A percentile compares a stretch with the other conserved stretches of the same genome.
Conservation (phyloP, 2,888 invertebrate species). For the Dryobotodes eremita region DNA sequence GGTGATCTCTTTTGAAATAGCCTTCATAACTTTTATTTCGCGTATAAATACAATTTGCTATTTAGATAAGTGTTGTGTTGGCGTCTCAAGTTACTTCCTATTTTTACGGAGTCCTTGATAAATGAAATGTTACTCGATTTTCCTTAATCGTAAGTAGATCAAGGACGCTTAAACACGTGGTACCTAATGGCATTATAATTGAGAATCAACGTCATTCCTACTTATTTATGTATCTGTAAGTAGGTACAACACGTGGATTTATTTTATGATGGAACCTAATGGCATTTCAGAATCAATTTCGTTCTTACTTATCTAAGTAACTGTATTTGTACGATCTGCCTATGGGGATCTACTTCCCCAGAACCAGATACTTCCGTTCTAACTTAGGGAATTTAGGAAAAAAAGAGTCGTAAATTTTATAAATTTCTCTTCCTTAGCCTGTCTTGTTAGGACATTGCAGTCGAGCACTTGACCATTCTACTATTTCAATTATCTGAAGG, state of each 20-base stretch:
- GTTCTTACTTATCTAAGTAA: not conserved
- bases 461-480: not conserved
- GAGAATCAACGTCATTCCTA: not conserved
- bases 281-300: not conserved
- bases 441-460: not conserved
- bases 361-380: not conserved
- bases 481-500: not conserved
- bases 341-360: not conserved
- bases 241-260: constrained; percentile 13
- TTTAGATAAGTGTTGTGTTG: not conserved
- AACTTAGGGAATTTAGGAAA: not conserved
- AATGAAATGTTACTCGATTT: not conserved
- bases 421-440: not conserved
- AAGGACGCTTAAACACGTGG: constrained; percentile 20
- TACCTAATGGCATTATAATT: not conserved
- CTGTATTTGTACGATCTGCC: not conserved
- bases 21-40: not conserved
- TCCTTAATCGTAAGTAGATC: not conserved
- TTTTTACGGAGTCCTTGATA: not conserved
- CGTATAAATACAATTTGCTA: not conserved
- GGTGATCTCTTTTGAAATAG: not conserved
- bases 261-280: constrained; percentile 11
- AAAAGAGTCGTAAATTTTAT: not conserved
- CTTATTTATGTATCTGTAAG: not conserved
- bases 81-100: not conserved